These are phyloP conservation scores for Hydrochoerus hydrochaeris DNA, from an alignment of 2,113 vertebrate genomes.

Conservation along the genomic window DNA sequence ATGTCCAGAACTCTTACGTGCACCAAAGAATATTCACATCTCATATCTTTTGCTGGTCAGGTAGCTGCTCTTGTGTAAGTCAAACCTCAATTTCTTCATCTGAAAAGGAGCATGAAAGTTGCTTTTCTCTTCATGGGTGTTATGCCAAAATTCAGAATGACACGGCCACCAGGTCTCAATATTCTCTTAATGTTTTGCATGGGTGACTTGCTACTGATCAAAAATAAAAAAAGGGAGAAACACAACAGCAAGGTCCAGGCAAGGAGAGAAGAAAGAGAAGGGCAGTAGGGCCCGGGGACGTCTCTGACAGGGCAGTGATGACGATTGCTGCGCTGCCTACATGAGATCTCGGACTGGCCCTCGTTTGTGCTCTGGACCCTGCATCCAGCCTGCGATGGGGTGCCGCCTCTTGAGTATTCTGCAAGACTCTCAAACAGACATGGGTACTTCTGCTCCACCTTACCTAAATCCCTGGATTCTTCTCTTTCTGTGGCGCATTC, in stretches of 20 bases:
- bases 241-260: background rate
- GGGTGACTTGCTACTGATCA: background rate
- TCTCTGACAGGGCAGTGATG: too few species aligned
- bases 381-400: background rate
- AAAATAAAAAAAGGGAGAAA: background rate
- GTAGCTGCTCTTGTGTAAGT: background rate
- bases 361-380: background rate
- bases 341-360: too few species aligned
- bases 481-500: background rate
- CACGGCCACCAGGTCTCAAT: background rate
- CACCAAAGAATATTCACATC: background rate
- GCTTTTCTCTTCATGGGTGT: background rate
- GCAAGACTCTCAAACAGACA: background rate
- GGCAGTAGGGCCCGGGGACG: background rate
- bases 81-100: background rate
- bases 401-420: background rate
- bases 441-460: background rate
- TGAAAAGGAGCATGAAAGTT: background rate
- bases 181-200: background rate
- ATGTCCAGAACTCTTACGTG: background rate
- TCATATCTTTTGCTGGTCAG: background rate
- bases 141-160: background rate
- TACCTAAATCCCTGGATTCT: background rate
- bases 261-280: background rate
- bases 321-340: too few species aligned